A percentile compares a stretch with the other conserved stretches of the same genome.
Evolutionary conservation across 2,888 invertebrate species (phyloP).

Genomic region (Drosophila leonis): DNA sequence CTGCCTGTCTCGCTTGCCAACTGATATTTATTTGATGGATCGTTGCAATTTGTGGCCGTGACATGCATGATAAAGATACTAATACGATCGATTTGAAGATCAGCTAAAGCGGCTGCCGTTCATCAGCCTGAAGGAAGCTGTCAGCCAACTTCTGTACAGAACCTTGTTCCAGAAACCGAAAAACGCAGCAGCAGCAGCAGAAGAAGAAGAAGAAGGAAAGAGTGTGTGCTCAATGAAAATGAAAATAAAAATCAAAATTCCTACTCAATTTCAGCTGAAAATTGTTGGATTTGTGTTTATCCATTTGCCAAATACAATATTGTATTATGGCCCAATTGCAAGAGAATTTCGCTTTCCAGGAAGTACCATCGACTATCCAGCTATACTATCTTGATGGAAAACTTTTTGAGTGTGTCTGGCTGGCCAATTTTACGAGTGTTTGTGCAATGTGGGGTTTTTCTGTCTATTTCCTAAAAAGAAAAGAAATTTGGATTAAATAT

Average conservation of each 20-base stretch:
- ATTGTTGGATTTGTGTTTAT: constrained; percentile 40
- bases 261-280: constrained; percentile 61
- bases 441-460: constrained; percentile 41
- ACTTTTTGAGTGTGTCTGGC: constrained; percentile 35
- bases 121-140: constrained; percentile 33
- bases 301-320: constrained; percentile 26
- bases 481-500: constrained; percentile 41
- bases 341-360: constrained; percentile 63
- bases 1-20: constrained; percentile 6
- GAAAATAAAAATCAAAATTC: constrained; percentile 34
- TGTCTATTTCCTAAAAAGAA: constrained; percentile 37
- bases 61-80: constrained; percentile 81
- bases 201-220: neutral
- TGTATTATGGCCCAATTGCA: constrained; percentile 42
- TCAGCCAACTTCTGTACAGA: constrained; percentile 35
- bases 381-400: constrained; percentile 52
- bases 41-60: constrained; percentile 76
- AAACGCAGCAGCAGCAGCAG: neutral
- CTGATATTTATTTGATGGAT: constrained; percentile 72
- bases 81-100: constrained; percentile 70
- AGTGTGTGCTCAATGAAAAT: neutral
- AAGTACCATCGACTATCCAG: constrained; percentile 24
- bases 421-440: constrained; percentile 52
- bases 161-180: constrained; percentile 27
- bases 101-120: constrained; percentile 47